phyloP scores from a whole-genome alignment of 1,140 invertebrate genomes.

The Zeugodacus cucurbitae region DNA sequence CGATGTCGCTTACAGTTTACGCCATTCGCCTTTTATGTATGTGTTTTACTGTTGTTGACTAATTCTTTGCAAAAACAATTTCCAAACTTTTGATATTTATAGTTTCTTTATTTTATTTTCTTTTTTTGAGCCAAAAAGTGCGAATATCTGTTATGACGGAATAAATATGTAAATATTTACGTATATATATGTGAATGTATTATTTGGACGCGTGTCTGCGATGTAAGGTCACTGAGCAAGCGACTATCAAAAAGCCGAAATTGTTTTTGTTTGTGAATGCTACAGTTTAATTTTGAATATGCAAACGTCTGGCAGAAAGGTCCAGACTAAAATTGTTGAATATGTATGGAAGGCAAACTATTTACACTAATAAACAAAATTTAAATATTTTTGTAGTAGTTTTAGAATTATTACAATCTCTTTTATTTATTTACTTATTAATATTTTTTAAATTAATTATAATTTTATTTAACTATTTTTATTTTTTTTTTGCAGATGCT shows the following conservation, averaged over 20 bases:
- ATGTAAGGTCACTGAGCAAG: neutral
- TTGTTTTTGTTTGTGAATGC: neutral
- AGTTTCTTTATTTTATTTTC: neutral
- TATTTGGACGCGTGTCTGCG: neutral
- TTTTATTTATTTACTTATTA: neutral
- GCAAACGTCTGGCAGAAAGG: neutral
- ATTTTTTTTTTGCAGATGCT: slow-evolving; percentile 80
- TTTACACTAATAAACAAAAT: neutral
- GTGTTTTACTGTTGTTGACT: neutral
- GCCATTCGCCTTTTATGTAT: too few species aligned
- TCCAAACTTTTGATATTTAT: neutral
- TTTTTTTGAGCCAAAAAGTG: neutral
- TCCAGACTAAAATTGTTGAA: neutral
- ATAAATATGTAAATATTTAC: neutral
- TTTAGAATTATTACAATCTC: neutral
- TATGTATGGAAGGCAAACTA: neutral
- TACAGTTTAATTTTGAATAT: neutral
- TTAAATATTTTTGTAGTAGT: neutral
- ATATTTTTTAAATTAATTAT: neutral
- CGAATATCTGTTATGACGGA: neutral
- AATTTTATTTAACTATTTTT: neutral
- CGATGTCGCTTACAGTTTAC: too few species aligned
- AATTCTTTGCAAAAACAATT: neutral
- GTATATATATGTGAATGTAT: neutral
- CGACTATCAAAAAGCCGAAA: neutral